phyloP scores from a whole-genome alignment of 2,113 vertebrate genomes.

The Siniperca knerii region DNA sequence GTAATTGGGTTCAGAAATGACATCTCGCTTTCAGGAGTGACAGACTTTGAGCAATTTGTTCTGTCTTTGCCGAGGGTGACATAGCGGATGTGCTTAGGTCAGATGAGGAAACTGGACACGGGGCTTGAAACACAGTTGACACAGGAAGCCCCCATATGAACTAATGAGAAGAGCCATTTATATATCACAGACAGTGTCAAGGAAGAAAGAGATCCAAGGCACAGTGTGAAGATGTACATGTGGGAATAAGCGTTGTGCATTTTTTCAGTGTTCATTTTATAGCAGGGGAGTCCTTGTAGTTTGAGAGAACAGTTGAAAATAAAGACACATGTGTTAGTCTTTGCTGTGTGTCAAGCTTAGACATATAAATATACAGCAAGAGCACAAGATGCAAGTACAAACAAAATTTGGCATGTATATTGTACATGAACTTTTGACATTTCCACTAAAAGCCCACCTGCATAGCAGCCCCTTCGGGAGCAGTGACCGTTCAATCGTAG shows the following conservation, averaged over 20 bases:
- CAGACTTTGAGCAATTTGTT: conserved; percentile 65
- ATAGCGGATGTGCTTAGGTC: conserved; percentile 29
- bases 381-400: neutral
- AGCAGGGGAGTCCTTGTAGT: neutral
- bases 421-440: neutral
- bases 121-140: neutral
- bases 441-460: neutral
- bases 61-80: conserved; percentile 35
- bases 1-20: conserved; percentile 75
- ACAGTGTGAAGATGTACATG: conserved; percentile 11
- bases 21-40: conserved; percentile 47
- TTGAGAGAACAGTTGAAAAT: neutral
- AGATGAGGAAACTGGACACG: conserved; percentile 32
- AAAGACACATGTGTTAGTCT: neutral
- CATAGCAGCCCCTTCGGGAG: neutral
- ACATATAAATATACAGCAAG: neutral
- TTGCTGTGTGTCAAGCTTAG: neutral
- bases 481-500: no score
- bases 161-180: conserved; percentile 63
- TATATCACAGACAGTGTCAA: conserved; percentile 48
- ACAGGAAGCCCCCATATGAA: conserved; percentile 9
- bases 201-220: conserved; percentile 15
- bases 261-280: neutral
- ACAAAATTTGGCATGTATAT: neutral
- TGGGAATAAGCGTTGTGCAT: neutral